These are phyloP conservation scores for Drosophila siamana DNA, from an alignment of 2,888 invertebrate species.

Conservation along the genomic window DNA sequence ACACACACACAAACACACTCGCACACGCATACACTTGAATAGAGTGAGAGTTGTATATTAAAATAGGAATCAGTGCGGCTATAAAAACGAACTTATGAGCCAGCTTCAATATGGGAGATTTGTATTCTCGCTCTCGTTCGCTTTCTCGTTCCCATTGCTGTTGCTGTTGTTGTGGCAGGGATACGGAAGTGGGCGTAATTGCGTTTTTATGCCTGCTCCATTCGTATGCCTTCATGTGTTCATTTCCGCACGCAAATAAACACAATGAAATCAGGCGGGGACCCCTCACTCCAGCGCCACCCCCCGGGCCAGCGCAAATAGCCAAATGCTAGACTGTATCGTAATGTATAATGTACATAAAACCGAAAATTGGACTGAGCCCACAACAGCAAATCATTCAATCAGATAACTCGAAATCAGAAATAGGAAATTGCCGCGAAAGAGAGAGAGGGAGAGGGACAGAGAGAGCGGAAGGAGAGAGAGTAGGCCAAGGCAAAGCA, in stretches of 20 bases:
- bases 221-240: slow-evolving; percentile 75
- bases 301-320: background rate
- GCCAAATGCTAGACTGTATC: slow-evolving; percentile 25
- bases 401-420: slow-evolving; percentile 18
- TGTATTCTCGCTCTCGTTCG: slow-evolving; percentile 13
- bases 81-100: slow-evolving; percentile 62
- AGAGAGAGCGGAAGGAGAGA: background rate
- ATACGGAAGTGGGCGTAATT: slow-evolving; percentile 76
- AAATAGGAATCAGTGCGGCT: slow-evolving; percentile 54
- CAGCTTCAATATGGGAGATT: slow-evolving; percentile 45
- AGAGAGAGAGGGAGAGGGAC: too few relatives aligned
- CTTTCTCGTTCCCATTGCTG: background rate
- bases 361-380: slow-evolving; percentile 11
- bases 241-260: slow-evolving; percentile 79
- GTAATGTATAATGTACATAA: slow-evolving; percentile 17
- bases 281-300: background rate
- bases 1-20: slow-evolving; percentile 18
- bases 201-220: slow-evolving; percentile 73
- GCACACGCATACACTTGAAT: background rate
- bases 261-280: slow-evolving; percentile 55
- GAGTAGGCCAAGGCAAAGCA: background rate
- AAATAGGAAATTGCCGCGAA: background rate
- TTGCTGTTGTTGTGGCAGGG: background rate
- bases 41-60: slow-evolving; percentile 45
- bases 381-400: slow-evolving; percentile 22